phyloP scores from a whole-genome alignment of 2,888 invertebrate genomes.

The Hyppa rectilinea region DNA sequence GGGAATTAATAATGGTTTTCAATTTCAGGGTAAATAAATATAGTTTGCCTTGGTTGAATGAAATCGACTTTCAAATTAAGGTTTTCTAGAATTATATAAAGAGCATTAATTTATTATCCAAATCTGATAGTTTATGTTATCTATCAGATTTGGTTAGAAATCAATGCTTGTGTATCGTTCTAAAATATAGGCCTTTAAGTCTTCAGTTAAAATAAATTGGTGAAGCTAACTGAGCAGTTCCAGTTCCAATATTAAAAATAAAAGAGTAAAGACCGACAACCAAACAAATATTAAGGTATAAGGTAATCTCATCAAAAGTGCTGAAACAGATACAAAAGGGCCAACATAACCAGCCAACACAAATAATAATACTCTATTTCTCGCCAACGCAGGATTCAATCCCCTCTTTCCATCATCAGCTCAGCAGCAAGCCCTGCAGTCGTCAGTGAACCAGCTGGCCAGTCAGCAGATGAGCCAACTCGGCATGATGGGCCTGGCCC shows the following conservation, averaged over 20 bases:
- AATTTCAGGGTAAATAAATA: constrained; percentile 27
- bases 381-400: constrained; percentile 62
- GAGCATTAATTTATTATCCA: no score
- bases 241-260: no score
- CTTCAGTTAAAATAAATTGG: no score
- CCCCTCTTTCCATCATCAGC: constrained; percentile 71
- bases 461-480: constrained; percentile 77
- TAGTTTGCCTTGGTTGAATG: background rate
- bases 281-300: no score
- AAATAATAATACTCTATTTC: constrained; percentile 47
- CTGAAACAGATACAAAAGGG: constrained; percentile 51
- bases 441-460: constrained; percentile 76
- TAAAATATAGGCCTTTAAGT: no score
- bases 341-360: constrained; percentile 22
- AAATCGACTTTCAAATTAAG: background rate
- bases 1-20: constrained; percentile 11
- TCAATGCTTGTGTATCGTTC: no score
- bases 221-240: no score
- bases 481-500: constrained; percentile 78
- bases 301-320: constrained; percentile 16
- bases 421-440: constrained; percentile 83
- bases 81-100: no score
- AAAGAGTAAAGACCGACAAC: no score
- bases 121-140: no score
- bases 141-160: no score